Percentiles rank a stretch among this genome's conserved stretches.
Evolutionary conservation across 2,797 vertebrate species (phyloP).

Genomic region (Acipenser ruthenus): DNA sequence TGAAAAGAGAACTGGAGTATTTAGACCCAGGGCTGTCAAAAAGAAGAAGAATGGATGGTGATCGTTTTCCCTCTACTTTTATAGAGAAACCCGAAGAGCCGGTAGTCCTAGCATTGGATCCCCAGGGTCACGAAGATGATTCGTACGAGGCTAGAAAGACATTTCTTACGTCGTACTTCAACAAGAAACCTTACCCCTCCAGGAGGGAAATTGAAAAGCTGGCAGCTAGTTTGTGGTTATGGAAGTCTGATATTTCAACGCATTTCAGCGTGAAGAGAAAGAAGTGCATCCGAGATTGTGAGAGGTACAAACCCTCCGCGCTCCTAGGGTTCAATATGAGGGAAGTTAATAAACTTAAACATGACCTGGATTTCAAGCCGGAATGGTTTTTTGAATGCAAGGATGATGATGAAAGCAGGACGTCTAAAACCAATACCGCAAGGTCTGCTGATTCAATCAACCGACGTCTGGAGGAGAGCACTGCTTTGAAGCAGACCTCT

Average conservation of each 20-base stretch:
- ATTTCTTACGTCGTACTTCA: constrained; percentile 90
- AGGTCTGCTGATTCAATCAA: constrained; percentile 66
- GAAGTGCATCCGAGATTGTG: constrained; percentile 80
- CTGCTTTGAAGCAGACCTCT: constrained; percentile 17
- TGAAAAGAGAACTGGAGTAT: constrained; percentile 76
- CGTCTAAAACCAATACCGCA: constrained; percentile 69
- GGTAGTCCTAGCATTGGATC: constrained; percentile 81
- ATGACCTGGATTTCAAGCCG: constrained; percentile 70
- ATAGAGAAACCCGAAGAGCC: constrained; percentile 83
- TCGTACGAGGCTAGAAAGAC: constrained; percentile 88
- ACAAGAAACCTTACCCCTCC: constrained; percentile 80
- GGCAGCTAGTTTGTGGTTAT: constrained; percentile 88
- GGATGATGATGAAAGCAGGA: constrained; percentile 60
- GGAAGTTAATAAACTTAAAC: constrained; percentile 73
- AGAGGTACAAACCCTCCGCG: constrained; percentile 68
- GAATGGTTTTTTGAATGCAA: constrained; percentile 63
- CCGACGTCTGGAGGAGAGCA: constrained; percentile 35
- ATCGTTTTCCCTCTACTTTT: constrained; percentile 61
- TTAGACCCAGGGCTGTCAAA: constrained; percentile 74
- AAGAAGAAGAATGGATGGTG: constrained; percentile 66
- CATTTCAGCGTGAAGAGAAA: constrained; percentile 88
- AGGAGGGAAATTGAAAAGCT: constrained; percentile 87
- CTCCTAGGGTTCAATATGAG: constrained; percentile 92
- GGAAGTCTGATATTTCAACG: constrained; percentile 93
- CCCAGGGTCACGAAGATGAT: constrained; percentile 87